Evolutionary conservation across 2,888 invertebrate species (phyloP).

Genomic region (Watsonalla binaria): DNA sequence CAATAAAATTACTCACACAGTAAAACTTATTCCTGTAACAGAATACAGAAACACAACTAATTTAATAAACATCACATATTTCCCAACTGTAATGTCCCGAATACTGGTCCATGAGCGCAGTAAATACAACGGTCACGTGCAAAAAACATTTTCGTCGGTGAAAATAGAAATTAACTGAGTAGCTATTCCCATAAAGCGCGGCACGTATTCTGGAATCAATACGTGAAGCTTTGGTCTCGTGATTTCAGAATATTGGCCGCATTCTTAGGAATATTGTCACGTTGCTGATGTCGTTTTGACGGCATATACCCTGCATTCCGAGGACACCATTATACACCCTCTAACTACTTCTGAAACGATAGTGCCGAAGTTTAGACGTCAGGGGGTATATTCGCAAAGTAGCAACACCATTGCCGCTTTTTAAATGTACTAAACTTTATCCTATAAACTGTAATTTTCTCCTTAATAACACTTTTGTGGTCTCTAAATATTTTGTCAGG

Average conservation of each 20-base stretch:
- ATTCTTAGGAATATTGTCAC: constrained; percentile 45
- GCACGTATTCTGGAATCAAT: constrained; percentile 43
- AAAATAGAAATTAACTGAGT: constrained; percentile 42
- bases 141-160: constrained; percentile 26
- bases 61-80: constrained; percentile 17
- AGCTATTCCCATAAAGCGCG: constrained; percentile 30
- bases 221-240: constrained; percentile 20
- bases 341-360: constrained; percentile 32
- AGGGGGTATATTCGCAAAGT: constrained; percentile 26
- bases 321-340: constrained; percentile 31
- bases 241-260: constrained; percentile 30
- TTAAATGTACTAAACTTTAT: neutral
- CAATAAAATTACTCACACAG: neutral
- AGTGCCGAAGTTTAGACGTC: constrained; percentile 25
- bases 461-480: neutral
- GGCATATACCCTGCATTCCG: constrained; percentile 35
- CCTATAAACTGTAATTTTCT: neutral
- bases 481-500: neutral
- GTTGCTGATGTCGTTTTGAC: constrained; percentile 30
- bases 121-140: constrained; percentile 34
- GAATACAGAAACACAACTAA: constrained; percentile 5
- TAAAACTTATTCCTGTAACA: neutral
- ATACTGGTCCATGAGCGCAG: constrained; percentile 18
- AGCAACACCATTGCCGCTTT: constrained; percentile 5
- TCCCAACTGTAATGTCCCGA: constrained; percentile 8